Percentiles rank a stretch among this genome's conserved stretches.
These are phyloP conservation scores for Drosophila setifemur DNA, from an alignment of 1,140 invertebrate species.

Conservation along the genomic window DNA sequence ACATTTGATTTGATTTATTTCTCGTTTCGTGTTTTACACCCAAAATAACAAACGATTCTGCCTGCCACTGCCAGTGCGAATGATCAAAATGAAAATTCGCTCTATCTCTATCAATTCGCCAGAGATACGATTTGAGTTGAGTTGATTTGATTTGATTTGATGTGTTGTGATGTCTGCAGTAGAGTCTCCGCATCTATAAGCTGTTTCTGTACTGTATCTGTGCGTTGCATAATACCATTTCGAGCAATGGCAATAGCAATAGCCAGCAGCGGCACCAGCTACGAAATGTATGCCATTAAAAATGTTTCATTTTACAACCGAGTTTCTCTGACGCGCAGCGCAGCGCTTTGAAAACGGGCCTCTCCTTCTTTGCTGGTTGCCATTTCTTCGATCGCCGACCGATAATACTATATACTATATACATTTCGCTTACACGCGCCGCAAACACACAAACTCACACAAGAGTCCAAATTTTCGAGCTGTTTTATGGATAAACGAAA, in stretches of 20 bases:
- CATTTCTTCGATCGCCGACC: conserved; percentile 5
- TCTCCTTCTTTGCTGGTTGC: conserved; percentile 23
- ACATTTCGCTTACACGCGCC: conserved; percentile 18
- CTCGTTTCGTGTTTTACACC: conserved; percentile 79
- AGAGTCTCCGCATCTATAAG: not conserved
- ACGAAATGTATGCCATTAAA: conserved; percentile 56
- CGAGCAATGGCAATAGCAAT: conserved; percentile 49
- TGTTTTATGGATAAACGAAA: conserved; percentile 32
- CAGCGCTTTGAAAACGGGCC: not conserved
- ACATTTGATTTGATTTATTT: conserved; percentile 81
- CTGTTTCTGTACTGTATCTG: conserved; percentile 34
- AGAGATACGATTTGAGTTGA: conserved; percentile 16
- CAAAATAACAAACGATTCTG: conserved; percentile 76
- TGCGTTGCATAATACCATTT: conserved; percentile 78
- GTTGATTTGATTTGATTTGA: too few species aligned
- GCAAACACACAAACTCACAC: conserved; percentile 7
- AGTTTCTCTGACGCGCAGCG: not conserved
- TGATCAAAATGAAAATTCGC: conserved; percentile 70
- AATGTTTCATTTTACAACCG: conserved; percentile 53
- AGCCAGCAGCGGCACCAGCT: conserved; percentile 13
- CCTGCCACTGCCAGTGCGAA: conserved; percentile 37
- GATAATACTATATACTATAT: conserved; percentile 9
- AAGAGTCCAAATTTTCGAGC: conserved; percentile 7
- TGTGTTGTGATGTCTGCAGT: conserved; percentile 59
- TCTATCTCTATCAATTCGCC: too few species aligned